A percentile compares a stretch with the other conserved stretches of the same genome.
phyloP scores from a whole-genome alignment of 2,888 invertebrate genomes.

The Liodrosophila aerea region DNA sequence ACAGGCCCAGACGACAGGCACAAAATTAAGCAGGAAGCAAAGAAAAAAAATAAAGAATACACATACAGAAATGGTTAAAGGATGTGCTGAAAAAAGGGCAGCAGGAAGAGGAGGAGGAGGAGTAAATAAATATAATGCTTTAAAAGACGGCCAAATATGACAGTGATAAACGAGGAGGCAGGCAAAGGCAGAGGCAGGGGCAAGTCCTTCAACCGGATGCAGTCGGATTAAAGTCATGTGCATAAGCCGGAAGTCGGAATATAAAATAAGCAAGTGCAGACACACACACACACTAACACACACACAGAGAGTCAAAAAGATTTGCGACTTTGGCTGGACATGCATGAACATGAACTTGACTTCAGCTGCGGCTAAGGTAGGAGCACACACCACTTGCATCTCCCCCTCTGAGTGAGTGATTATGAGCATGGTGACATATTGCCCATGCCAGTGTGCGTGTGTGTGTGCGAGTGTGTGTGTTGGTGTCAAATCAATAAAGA shows the following conservation, averaged over 20 bases:
- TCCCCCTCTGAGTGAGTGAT: slow-evolving; percentile 44
- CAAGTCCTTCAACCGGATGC: slow-evolving; percentile 57
- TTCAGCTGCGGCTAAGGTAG: slow-evolving; percentile 7
- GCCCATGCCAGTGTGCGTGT: slow-evolving; percentile 2
- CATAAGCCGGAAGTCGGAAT: slow-evolving; percentile 74
- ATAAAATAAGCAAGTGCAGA: slow-evolving; percentile 68
- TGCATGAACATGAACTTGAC: slow-evolving; percentile 45
- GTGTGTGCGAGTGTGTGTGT: not conserved
- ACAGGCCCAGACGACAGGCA: slow-evolving; percentile 71
- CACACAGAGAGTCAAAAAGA: slow-evolving; percentile 38
- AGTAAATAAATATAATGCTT: slow-evolving; percentile 53
- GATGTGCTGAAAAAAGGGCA: slow-evolving; percentile 1
- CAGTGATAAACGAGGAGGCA: slow-evolving; percentile 61
- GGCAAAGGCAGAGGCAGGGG: slow-evolving; percentile 1
- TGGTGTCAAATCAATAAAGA: slow-evolving; percentile 44
- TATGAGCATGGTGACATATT: slow-evolving; percentile 41
- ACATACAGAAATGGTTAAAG: slow-evolving; percentile 3
- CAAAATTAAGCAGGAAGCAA: slow-evolving; percentile 70
- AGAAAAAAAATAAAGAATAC: slow-evolving; percentile 25
- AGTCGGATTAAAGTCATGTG: slow-evolving; percentile 73
- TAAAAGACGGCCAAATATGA: slow-evolving; percentile 59
- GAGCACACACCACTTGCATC: too few species aligned
- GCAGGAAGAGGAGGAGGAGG: slow-evolving; percentile 4
- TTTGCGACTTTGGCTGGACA: slow-evolving; percentile 61
- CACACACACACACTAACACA: slow-evolving; percentile 5